These are phyloP conservation scores for Hapalemur alaotrensis DNA, from an alignment of 2,797 vertebrate species.

Conservation along the genomic window DNA sequence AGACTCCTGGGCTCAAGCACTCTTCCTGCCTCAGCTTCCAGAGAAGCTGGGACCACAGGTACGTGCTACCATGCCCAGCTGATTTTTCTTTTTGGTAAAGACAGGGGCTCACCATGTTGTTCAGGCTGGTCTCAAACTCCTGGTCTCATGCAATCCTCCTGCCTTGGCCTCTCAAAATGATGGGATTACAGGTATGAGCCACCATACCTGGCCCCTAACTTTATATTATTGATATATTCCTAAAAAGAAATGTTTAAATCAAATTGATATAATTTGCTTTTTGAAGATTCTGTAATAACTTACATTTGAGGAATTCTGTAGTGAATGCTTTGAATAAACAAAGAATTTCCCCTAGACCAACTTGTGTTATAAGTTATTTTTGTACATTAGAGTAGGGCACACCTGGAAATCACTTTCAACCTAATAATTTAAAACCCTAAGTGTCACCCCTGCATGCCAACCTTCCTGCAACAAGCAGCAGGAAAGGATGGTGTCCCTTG, in stretches of 20 bases:
- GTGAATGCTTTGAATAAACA: not conserved
- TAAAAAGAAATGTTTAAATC: not conserved
- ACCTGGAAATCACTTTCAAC: not conserved
- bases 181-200: not conserved
- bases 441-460: not conserved
- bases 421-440: not conserved
- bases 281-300: not conserved
- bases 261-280: not conserved
- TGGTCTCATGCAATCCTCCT: not conserved
- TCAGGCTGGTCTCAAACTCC: not conserved
- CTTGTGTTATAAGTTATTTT: not conserved
- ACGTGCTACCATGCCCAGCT: not conserved
- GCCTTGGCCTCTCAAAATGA: not conserved
- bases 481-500: not conserved
- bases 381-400: not conserved
- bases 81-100: not conserved
- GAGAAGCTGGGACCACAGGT: not conserved
- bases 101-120: not conserved
- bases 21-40: not conserved
- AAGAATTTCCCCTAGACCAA: not conserved
- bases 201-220: not conserved
- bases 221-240: not conserved
- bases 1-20: not conserved
- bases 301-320: not conserved
- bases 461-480: not conserved